Percentiles rank a stretch among this genome's conserved stretches.
phyloP scores from a whole-genome alignment of 2,888 invertebrate species.

The Thalpophila matura region DNA sequence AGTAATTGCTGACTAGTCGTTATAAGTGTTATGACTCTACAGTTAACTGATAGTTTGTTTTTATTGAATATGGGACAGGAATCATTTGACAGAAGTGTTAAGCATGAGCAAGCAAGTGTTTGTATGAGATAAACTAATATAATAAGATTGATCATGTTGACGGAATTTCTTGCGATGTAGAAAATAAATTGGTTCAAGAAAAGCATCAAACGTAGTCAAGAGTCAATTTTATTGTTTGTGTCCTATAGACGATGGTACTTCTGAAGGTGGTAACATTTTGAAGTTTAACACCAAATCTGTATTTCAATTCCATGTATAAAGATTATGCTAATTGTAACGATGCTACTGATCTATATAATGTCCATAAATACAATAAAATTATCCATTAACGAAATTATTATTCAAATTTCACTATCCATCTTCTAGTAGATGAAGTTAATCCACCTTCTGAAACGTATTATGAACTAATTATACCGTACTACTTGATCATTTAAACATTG shows the following conservation, averaged over 20 bases:
- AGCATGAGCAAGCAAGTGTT: not conserved
- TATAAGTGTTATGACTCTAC: constrained; percentile 7
- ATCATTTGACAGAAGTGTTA: not conserved
- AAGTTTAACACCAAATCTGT: not conserved
- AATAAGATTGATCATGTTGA: too few species aligned
- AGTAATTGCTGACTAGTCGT: constrained; percentile 19
- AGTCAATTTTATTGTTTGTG: not conserved
- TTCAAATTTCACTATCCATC: too few species aligned
- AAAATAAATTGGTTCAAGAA: not conserved
- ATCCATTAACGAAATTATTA: not conserved
- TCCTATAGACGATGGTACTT: not conserved
- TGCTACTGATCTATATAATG: not conserved
- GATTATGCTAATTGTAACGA: too few species aligned
- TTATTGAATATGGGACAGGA: constrained; percentile 4
- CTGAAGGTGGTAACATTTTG: not conserved
- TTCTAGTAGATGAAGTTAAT: not conserved
- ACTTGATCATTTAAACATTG: not conserved
- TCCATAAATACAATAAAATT: not conserved
- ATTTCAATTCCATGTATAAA: not conserved
- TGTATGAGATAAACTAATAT: not conserved
- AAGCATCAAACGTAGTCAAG: not conserved
- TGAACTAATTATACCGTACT: not conserved
- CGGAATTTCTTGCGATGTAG: not conserved
- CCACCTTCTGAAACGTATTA: not conserved
- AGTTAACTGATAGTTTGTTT: not conserved